Evolutionary conservation across 2,888 invertebrate genomes (phyloP), one percentile per base, ranked within the genome.

Genomic region (Plagiodera versicolora): DNA sequence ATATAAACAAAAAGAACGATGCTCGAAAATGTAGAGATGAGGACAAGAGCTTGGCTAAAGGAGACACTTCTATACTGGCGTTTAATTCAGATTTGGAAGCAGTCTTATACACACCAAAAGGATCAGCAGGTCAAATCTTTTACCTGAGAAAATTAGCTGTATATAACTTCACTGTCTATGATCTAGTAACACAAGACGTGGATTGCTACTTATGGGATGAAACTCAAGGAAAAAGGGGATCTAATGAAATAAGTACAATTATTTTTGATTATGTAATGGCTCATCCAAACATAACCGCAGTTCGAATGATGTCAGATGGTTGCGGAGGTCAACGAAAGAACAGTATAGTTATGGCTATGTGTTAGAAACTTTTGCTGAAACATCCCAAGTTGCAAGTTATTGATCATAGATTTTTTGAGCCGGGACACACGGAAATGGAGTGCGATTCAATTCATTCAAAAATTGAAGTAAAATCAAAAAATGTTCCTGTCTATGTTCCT

Each of bases 71-170:
- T 35, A 53, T 68, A 39, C 56, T 74, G 14, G 24, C 69, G 28
- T 74, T 72, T 55, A 71, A 73, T 65, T 73, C 71, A 63, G 72
- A 74, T 67, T 60, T 74, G 11, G 65, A 75, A 65, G 73, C 72
- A 44, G 72, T 73, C 6, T 62, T 72, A 14, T 58, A 32, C 19
- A 69, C 70, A 16, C 74, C 72, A 32, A 73, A 74, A 67, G 70
- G 68, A 14, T 45, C 62, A 35, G 64, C 67, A 51, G 72, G 70
- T 16, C 70, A 70, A 63, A 70, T 72, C 47, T 71, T 73, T 64
- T 74, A 72, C 56, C 62, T 72, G 17, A 63, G 72, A 20, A 75
- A 75, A 63, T 61, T 74, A 52, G 72, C 73, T 16, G 68, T 72
- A 8, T 74, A 72, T 56, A 76, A 74, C 67, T 24, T 48, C 1